These are phyloP conservation scores for Periophthalmus modestus DNA, from an alignment of 2,113 vertebrate species.

Conservation along the genomic window DNA sequence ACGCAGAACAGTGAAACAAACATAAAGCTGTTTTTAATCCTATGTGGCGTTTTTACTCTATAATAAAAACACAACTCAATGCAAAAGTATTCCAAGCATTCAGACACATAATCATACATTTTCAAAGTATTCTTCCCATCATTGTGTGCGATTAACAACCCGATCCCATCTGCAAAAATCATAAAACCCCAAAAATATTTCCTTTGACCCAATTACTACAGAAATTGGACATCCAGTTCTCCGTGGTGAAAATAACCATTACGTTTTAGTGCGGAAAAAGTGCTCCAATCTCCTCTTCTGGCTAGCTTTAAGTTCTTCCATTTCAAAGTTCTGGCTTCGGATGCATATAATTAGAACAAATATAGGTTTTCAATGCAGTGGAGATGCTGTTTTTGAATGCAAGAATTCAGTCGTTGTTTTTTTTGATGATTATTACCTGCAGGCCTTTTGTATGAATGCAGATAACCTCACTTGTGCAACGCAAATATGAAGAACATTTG, in stretches of 20 bases:
- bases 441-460: constrained; percentile 23
- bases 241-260: constrained; percentile 39
- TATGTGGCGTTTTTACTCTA: too few species aligned
- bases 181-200: constrained; percentile 47
- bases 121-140: too few species aligned
- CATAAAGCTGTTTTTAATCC: too few species aligned
- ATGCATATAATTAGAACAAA: constrained; percentile 1
- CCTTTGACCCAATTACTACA: constrained; percentile 52
- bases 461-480: constrained; percentile 14
- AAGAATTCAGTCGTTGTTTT: neutral
- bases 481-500: constrained; percentile 33
- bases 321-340: neutral
- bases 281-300: neutral
- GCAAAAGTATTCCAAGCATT: too few species aligned
- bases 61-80: too few species aligned
- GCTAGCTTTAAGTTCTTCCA: constrained; percentile 14
- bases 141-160: constrained; percentile 1
- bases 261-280: constrained; percentile 28
- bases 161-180: constrained; percentile 23
- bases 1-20: too few species aligned
- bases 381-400: neutral
- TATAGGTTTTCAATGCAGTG: neutral
- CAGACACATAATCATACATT: too few species aligned
- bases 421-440: constrained; percentile 26
- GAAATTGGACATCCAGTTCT: constrained; percentile 33